These are phyloP conservation scores for Sarcophilus harrisii DNA, from an alignment of 2,797 vertebrate species.

Conservation along the genomic window DNA sequence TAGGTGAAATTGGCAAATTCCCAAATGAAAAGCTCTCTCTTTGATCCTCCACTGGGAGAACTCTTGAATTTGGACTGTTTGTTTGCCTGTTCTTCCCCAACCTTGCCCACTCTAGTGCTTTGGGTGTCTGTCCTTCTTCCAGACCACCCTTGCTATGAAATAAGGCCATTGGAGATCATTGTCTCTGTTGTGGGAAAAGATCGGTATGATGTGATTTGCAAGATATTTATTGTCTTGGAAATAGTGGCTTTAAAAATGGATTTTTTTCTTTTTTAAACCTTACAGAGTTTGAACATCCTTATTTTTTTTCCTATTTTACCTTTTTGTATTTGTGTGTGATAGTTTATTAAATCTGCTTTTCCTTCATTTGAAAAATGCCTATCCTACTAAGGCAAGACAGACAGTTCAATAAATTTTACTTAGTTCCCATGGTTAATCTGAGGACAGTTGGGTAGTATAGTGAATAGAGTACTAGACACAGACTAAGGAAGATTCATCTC, in stretches of 20 bases:
- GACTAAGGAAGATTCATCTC: background rate
- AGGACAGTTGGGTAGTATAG: too few relatives aligned
- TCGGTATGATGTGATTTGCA: background rate
- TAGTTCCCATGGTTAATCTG: too few relatives aligned
- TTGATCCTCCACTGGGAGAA: background rate
- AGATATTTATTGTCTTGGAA: constrained; percentile 10
- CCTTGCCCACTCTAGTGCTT: background rate
- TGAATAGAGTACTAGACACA: background rate
- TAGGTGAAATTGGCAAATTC: background rate
- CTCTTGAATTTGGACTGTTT: background rate
- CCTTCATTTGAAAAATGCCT: too few relatives aligned
- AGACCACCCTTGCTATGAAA: background rate
- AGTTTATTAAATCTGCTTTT: accelerated
- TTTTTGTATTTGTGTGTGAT: background rate
- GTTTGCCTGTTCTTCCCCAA: background rate
- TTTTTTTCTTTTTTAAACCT: background rate
- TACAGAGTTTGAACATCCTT: background rate
- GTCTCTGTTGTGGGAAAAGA: background rate
- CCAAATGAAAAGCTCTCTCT: background rate
- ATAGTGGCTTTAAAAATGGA: background rate
- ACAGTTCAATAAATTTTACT: too few relatives aligned
- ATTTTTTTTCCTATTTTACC: accelerated
- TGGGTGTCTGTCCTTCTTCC: background rate
- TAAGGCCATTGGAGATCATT: background rate
- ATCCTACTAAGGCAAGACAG: too few relatives aligned